phyloP scores from a whole-genome alignment of 2,113 vertebrate genomes.

The Callionymus lyra region DNA sequence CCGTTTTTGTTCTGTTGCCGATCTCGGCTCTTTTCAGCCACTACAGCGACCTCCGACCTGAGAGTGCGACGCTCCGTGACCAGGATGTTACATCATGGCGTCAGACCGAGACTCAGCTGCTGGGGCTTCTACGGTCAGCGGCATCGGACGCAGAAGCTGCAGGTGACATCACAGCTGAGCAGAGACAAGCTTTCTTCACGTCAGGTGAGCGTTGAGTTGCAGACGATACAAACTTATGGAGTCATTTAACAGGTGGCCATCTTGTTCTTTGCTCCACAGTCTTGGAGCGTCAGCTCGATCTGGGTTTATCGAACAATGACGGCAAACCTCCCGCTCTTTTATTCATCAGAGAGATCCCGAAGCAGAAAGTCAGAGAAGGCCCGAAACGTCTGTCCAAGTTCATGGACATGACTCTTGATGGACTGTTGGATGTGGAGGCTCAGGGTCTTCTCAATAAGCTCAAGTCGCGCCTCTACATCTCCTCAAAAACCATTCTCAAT shows the following conservation, averaged over 20 bases:
- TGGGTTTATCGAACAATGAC: constrained; percentile 45
- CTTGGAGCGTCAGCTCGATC: constrained; percentile 66
- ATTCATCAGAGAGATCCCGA: constrained; percentile 66
- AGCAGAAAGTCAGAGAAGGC: constrained; percentile 38
- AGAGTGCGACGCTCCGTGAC: constrained; percentile 26
- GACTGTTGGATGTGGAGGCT: constrained; percentile 57
- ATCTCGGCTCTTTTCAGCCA: constrained; percentile 58
- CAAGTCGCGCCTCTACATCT: constrained; percentile 51
- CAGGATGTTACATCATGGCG: constrained; percentile 27
- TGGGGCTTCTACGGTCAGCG: constrained; percentile 43
- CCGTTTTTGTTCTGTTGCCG: constrained; percentile 67
- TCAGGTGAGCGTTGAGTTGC: constrained; percentile 66
- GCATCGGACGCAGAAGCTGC: constrained; percentile 54
- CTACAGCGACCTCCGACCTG: constrained; percentile 45
- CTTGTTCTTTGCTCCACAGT: constrained; percentile 42
- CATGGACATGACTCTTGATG: constrained; percentile 51
- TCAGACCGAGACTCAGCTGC: constrained; percentile 51
- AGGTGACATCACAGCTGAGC: constrained; percentile 58
- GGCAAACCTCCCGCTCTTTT: constrained; percentile 34
- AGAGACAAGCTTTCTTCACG: constrained; percentile 57
- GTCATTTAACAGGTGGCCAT: too few species aligned
- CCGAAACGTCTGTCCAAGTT: constrained; percentile 44
- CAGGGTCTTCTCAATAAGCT: constrained; percentile 59
- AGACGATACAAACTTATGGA: background rate
- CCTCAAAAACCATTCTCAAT: constrained; percentile 34